phyloP scores from a whole-genome alignment of 2,888 invertebrate genomes.

The Drosophila neotestacea region DNA sequence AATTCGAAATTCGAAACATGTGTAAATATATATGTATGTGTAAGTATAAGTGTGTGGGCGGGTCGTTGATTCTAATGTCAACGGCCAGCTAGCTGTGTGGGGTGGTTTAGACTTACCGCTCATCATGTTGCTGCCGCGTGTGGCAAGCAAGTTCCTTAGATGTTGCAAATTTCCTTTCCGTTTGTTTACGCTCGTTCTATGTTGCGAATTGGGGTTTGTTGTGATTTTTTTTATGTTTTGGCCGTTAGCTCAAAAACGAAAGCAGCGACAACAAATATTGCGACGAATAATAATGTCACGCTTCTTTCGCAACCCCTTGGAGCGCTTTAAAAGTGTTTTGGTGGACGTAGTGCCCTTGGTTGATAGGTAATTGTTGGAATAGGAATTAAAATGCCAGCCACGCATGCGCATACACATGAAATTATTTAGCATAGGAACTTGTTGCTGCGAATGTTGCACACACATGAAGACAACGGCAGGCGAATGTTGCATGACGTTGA shows the following conservation, averaged over 20 bases:
- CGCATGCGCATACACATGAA: slow-evolving; percentile 75
- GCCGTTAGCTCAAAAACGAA: slow-evolving; percentile 57
- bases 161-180: slow-evolving; percentile 51
- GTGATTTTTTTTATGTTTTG: slow-evolving; percentile 4
- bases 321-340: slow-evolving; percentile 60
- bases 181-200: slow-evolving; percentile 18
- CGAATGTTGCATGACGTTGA: slow-evolving; percentile 75
- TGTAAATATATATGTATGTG: neutral
- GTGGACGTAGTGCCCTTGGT: slow-evolving; percentile 30
- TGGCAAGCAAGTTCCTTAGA: slow-evolving; percentile 66
- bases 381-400: slow-evolving; percentile 61
- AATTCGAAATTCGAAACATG: slow-evolving; percentile 18
- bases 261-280: slow-evolving; percentile 33
- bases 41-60: neutral
- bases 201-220: slow-evolving; percentile 23
- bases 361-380: slow-evolving; percentile 30
- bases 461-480: slow-evolving; percentile 71
- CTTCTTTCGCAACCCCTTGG: slow-evolving; percentile 69
- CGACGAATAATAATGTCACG: slow-evolving; percentile 43
- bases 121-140: slow-evolving; percentile 74
- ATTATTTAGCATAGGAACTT: slow-evolving; percentile 67
- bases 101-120: slow-evolving; percentile 66
- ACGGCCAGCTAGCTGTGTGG: slow-evolving; percentile 4
- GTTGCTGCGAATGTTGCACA: slow-evolving; percentile 73
- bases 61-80: slow-evolving; percentile 1